Evolutionary conservation across 1,140 invertebrate genomes (phyloP).

Genomic region (Colletes latitarsis): DNA sequence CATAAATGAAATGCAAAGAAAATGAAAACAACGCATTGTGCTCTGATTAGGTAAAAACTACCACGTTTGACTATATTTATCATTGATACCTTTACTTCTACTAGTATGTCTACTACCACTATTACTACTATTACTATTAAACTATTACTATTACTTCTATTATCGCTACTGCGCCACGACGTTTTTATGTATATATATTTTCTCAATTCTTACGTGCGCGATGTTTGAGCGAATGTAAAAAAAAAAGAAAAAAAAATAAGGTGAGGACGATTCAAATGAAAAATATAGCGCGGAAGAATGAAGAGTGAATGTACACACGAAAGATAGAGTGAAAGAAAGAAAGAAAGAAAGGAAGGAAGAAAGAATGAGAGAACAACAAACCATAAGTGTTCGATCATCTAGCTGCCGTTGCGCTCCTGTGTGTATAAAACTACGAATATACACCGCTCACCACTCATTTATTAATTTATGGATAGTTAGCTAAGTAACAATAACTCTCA

Average conservation of each 20-base stretch:
- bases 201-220: constrained; percentile 63
- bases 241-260: constrained; percentile 33
- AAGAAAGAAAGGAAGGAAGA: constrained; percentile 1
- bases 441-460: constrained; percentile 68
- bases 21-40: constrained; percentile 45
- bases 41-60: constrained; percentile 53
- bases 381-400: constrained; percentile 80
- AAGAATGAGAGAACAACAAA: constrained; percentile 64
- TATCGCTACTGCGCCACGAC: constrained; percentile 62
- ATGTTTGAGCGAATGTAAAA: constrained; percentile 60
- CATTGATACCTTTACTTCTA: constrained; percentile 66
- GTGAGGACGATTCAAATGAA: constrained; percentile 11
- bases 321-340: constrained; percentile 1
- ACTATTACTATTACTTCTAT: constrained; percentile 65
- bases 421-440: constrained; percentile 60
- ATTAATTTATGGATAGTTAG: constrained; percentile 67
- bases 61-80: constrained; percentile 64
- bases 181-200: constrained; percentile 69
- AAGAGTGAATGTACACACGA: constrained; percentile 8
- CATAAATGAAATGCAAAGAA: constrained; percentile 48
- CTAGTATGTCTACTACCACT: constrained; percentile 59
- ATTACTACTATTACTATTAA: constrained; percentile 61
- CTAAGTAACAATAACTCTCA: constrained; percentile 63
- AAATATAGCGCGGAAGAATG: constrained; percentile 1
- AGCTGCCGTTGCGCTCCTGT: constrained; percentile 76